A percentile compares a stretch with the other conserved stretches of the same genome.
Conservation (phyloP, 2,797 vertebrate genomes). For the Arctocebus calabarensis region DNA sequence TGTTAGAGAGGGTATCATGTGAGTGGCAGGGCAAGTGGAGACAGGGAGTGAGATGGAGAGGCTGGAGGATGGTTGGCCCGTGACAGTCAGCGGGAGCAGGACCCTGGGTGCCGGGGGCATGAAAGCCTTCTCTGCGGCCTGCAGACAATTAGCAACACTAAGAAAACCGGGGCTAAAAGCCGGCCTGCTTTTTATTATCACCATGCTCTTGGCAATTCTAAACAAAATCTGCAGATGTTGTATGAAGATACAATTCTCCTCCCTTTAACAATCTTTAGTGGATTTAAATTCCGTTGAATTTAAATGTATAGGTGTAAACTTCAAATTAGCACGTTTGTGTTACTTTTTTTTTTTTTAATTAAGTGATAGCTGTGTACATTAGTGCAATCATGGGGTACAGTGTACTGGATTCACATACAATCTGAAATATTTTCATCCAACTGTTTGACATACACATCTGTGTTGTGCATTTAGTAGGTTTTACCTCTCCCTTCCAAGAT, state of each 20-base stretch:
- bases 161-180: background rate
- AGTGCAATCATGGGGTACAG: too few relatives aligned
- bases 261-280: background rate
- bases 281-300: background rate
- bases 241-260: background rate
- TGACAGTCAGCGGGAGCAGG: background rate
- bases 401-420: too few relatives aligned
- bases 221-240: background rate
- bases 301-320: background rate
- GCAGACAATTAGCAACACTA: background rate
- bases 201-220: background rate
- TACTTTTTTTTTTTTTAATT: background rate
- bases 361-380: too few relatives aligned
- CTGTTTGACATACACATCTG: too few relatives aligned
- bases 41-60: background rate
- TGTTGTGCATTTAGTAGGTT: too few relatives aligned
- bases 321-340: background rate
- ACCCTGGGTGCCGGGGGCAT: background rate
- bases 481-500: too few relatives aligned
- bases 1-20: background rate
- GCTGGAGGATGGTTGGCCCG: accelerated
- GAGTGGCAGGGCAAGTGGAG: background rate
- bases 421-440: too few relatives aligned
- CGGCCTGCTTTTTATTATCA: background rate
- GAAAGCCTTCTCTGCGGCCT: background rate